Base-by-base conservation (phyloP, 2,113 vertebrate genomes). In the Brachyhypopomus occidentalis region DNA sequence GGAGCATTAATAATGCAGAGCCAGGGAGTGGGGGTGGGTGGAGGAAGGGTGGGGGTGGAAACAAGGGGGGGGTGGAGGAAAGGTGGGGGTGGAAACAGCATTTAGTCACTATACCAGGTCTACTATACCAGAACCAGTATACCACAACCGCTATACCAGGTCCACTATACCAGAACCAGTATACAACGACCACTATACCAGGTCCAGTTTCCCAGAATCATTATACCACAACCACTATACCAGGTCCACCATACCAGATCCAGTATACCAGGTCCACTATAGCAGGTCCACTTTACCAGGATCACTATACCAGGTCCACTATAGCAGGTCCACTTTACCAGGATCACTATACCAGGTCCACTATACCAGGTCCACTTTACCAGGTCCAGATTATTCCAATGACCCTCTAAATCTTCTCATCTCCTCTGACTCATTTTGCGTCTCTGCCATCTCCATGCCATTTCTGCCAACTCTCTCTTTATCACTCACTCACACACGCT, bases 1-100 rank as follows among this genome's bases (percentile, higher is more conserved):
- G 27, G 56, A 58, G 66, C 72, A 76, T 80, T 36, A 80, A 75
- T 76, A 76, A 75, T 80, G 64, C 41, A 83, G 77, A 75, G 60
- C 64, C 48, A 75, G 60, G 71, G 55, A 64, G 72, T 38, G 66
- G 41, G 58, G 34, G 59, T 12, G 38, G 34, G 38, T 63, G 69
- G 63, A 69, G 22, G n/a, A 63, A 36, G n/a, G 69, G 14, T 14
- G 2, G 19, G 14, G 67, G 41, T 34, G 22, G 30, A 60, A 69
- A 75, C 41, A 27, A n/a, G n/a, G n/a, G n/a, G n/a, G 52, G 25
- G 55, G n/a, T 41, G 56, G 64, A 55, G 63, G 67, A 25, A 78
- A 64, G 14, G 2, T 38, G 20, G 56, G 7, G 14, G 56, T 34
- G 22, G 30, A 60, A 69, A 75, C 41, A 27, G 56, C 3, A 63